Evolutionary conservation across 2,797 vertebrate genomes (phyloP).

Genomic region (Gadopsis bispinosus): DNA sequence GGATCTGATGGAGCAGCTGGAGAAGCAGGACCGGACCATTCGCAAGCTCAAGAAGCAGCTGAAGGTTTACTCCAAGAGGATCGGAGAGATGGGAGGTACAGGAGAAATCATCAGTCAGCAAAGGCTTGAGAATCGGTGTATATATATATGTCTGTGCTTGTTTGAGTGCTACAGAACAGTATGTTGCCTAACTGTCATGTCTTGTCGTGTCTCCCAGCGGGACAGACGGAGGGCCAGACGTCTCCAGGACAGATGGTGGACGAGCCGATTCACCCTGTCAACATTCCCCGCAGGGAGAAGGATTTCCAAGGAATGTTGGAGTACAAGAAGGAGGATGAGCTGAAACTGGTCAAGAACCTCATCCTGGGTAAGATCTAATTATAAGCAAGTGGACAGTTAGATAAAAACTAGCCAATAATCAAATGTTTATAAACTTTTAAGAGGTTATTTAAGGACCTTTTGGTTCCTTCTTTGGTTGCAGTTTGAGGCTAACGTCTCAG

Average conservation of each 20-base stretch:
- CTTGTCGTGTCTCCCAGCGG: conserved; percentile 70
- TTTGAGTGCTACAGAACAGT: neutral
- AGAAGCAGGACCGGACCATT: conserved; percentile 98
- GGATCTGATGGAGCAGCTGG: conserved; percentile 98
- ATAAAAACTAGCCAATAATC: neutral
- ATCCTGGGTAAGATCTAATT: conserved; percentile 89
- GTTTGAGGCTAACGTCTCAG: neutral
- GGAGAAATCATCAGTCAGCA: neutral
- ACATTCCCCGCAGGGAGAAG: conserved; percentile 97
- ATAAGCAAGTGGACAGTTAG: neutral
- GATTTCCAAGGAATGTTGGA: conserved; percentile 99
- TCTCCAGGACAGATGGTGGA: conserved; percentile 96
- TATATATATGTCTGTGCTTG: neutral
- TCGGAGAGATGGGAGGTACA: conserved; percentile 96
- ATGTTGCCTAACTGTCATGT: conserved; percentile 9
- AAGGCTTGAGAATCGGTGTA: neutral
- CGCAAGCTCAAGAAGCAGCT: conserved; percentile 98
- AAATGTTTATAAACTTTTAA: neutral
- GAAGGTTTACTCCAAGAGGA: conserved; percentile 98
- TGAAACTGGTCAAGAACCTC: conserved; percentile 96
- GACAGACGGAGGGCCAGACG: conserved; percentile 92
- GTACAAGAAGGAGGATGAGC: conserved; percentile 97
- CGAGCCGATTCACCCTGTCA: conserved; percentile 95
- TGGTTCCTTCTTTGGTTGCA: neutral
- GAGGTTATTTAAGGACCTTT: neutral